These are phyloP conservation scores for Corella eumyota DNA, from an alignment of 23 tunicate genomes.

Conservation along the genomic window DNA sequence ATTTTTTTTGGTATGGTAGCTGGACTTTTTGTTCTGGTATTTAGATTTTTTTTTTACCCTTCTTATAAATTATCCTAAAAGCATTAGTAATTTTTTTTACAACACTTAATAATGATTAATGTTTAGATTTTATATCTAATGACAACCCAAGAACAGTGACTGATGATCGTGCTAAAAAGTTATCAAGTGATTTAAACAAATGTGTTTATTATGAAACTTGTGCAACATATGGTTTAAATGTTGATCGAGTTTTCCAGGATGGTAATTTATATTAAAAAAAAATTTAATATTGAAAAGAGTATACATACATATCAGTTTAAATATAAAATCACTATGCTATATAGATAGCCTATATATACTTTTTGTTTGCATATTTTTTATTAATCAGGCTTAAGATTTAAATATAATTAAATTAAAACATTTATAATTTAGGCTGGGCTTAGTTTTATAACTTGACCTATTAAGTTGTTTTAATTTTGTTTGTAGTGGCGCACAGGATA, in stretches of 20 bases:
- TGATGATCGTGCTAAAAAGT: slow-evolving; percentile 75
- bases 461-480: no score
- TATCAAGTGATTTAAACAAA: slow-evolving; percentile 58
- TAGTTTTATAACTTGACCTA: no score
- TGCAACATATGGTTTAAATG: slow-evolving; percentile 90
- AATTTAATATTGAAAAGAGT: not conserved
- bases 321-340: no score
- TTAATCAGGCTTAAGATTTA: not conserved
- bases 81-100: no score
- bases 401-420: no score
- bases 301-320: not conserved
- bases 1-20: not conserved
- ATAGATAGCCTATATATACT: not conserved
- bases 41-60: no score
- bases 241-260: slow-evolving; percentile 80
- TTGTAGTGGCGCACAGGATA: slow-evolving; percentile 33
- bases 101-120: no score
- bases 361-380: not conserved
- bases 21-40: no score
- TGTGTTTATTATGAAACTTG: slow-evolving; percentile 86
- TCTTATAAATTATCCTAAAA: no score
- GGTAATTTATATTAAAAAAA: slow-evolving; percentile 16
- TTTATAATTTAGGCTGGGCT: no score
- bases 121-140: slow-evolving; percentile 53
- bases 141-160: slow-evolving; percentile 50